These are phyloP conservation scores for Tragelaphus oryx DNA, from an alignment of 2,797 vertebrate genomes.

Conservation along the genomic window DNA sequence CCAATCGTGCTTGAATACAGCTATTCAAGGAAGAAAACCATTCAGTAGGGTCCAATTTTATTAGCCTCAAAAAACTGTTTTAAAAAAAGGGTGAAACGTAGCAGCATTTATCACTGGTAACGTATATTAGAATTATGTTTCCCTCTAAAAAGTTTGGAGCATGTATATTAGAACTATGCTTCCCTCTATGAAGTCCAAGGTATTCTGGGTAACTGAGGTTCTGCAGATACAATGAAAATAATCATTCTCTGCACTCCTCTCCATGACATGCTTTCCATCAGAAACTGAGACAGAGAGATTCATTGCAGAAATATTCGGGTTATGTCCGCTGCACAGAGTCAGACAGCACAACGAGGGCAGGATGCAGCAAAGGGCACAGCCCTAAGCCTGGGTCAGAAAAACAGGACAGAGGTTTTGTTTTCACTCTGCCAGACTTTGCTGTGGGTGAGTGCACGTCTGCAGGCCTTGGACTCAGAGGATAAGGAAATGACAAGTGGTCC, in stretches of 20 bases:
- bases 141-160: not conserved
- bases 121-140: not conserved
- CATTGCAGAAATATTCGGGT: not conserved
- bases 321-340: not conserved
- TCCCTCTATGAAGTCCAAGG: not conserved
- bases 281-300: not conserved
- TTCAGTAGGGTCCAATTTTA: not conserved
- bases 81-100: not conserved
- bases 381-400: not conserved
- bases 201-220: not conserved
- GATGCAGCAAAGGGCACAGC: not conserved
- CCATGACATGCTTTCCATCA: not conserved
- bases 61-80: not conserved
- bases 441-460: not conserved
- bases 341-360: not conserved
- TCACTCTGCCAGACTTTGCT: not conserved
- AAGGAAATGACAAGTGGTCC: not conserved
- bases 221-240: not conserved
- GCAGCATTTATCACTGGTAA: not conserved
- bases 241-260: not conserved
- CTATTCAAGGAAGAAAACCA: not conserved
- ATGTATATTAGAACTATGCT: not conserved
- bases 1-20: not conserved
- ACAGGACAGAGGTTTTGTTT: not conserved
- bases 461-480: not conserved